Evolutionary conservation across 2,888 invertebrate genomes (phyloP).

Genomic region (Trissoscelio sp.): DNA sequence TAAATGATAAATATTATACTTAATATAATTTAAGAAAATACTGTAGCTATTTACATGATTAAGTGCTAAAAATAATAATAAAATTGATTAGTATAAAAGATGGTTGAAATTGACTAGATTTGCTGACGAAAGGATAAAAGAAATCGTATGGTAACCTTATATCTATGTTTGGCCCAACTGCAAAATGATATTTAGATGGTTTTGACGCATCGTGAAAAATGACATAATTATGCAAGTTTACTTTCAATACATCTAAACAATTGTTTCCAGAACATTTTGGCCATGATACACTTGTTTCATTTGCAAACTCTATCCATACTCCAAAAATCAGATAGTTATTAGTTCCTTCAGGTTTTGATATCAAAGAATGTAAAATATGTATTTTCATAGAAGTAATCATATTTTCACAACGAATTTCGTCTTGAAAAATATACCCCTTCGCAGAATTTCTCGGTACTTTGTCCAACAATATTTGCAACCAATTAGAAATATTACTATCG

Average conservation of each 20-base stretch:
- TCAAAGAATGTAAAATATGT: constrained; percentile 77
- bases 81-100: no score
- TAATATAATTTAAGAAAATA: no score
- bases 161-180: constrained; percentile 87
- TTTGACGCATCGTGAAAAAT: constrained; percentile 84
- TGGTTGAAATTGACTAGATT: no score
- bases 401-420: constrained; percentile 77
- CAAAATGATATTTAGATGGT: constrained; percentile 84
- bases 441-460: constrained; percentile 76
- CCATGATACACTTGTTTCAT: constrained; percentile 76
- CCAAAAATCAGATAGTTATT: constrained; percentile 78
- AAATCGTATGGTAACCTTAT: constrained; percentile 89
- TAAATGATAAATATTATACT: no score
- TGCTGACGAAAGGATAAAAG: constrained; percentile 88
- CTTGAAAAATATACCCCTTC: constrained; percentile 72
- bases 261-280: constrained; percentile 74
- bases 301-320: constrained; percentile 75
- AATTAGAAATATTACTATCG: constrained; percentile 81
- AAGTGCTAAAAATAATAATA: no score
- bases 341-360: constrained; percentile 75
- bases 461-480: constrained; percentile 84
- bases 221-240: constrained; percentile 77
- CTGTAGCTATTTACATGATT: no score
- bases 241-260: constrained; percentile 73
- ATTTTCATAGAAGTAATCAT: constrained; percentile 78